Base-by-base conservation (phyloP, 2,113 vertebrate genomes). In the Hoplias malabaricus region DNA sequence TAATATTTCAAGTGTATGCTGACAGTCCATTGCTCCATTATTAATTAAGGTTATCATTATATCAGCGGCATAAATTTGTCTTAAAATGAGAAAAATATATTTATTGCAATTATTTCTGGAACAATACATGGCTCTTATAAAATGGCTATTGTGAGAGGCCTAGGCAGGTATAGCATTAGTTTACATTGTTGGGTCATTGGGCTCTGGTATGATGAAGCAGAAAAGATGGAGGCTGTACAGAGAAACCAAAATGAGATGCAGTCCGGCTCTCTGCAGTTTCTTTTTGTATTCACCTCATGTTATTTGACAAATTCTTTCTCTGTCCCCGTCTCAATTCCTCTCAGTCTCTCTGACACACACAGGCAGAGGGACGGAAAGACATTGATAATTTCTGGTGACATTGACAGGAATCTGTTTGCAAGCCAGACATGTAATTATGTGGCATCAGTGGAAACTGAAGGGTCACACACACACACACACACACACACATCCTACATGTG, bases 401-500 rank as follows among this genome's bases (percentile, higher is more conserved):
- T 40, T 84, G 77, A 78, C 77, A 43, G 67, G 69, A 50, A 71
- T 81, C 65, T 84, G 83, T 84, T 87, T 84, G 69, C 70, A 67
- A 82, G 65, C 79, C 79, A 77, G 81, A 73, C 81, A 74, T 85
- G 82, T 82, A 69, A 67, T 84, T 85, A 86, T 80, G 67, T 80
- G 79, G 83, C 80, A 74, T 84, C 82, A 82, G 82, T 66, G 67
- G 65, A 75, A 78, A 67, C 25, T 54, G 65, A 77, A 46, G 74
- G 78, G 73, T 83, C 69, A 16, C 62, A 21, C 38, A 12, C 38
- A 27, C 54, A 16, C 31, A 43, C 73, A 12, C 61, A 19, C 33
- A 23, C 50, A 23, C 57, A n/a, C 56, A 23, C 62, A 46, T 40
- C 53, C 46, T 25, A 38, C 56, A 63, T 36, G 61, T 80, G 65